Base-by-base conservation (phyloP, 1,140 invertebrate genomes). In the Cyrtorhinus lividipennis region DNA sequence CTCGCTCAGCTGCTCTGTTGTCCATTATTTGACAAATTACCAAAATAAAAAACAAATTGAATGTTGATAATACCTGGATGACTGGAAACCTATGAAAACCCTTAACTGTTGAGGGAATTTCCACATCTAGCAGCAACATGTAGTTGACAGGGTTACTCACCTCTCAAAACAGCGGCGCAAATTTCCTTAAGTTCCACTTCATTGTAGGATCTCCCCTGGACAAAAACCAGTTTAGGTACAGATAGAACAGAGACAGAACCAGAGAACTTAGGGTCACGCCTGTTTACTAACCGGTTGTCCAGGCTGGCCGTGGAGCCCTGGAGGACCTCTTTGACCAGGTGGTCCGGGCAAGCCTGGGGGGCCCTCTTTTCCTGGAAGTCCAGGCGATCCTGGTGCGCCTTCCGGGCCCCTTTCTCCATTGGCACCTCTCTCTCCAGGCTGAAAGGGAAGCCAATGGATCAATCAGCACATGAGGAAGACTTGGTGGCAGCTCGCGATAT, bases 1-100 rank as follows among this genome's bases (percentile, higher is more conserved):
- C 66, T 83, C 81, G 24, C 73, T 74, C 67, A 84, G 71, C 73
- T 83, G 80, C 66, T 83, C 82, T 83, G 30, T 38, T 38, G 30
- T 8, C n/a, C n/a, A n/a, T n/a, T n/a, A n/a, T n/a, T n/a, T n/a
- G n/a, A n/a, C n/a, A n/a, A n/a, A n/a, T n/a, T n/a, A n/a, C n/a
- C n/a, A n/a, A n/a, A n/a, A n/a, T n/a, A n/a, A n/a, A n/a, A n/a
- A n/a, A n/a, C n/a, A n/a, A n/a, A n/a, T n/a, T n/a, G n/a, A n/a
- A n/a, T n/a, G n/a, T n/a, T n/a, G n/a, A n/a, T n/a, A n/a, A n/a
- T n/a, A n/a, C n/a, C n/a, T n/a, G n/a, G n/a, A n/a, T n/a, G n/a
- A n/a, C n/a, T n/a, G n/a, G n/a, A n/a, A n/a, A n/a, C n/a, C n/a
- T n/a, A n/a, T n/a, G n/a, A n/a, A n/a, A n/a, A n/a, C n/a, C n/a